These are phyloP conservation scores for Acanthis flammea DNA, from an alignment of 2,797 vertebrate species.

Conservation along the genomic window DNA sequence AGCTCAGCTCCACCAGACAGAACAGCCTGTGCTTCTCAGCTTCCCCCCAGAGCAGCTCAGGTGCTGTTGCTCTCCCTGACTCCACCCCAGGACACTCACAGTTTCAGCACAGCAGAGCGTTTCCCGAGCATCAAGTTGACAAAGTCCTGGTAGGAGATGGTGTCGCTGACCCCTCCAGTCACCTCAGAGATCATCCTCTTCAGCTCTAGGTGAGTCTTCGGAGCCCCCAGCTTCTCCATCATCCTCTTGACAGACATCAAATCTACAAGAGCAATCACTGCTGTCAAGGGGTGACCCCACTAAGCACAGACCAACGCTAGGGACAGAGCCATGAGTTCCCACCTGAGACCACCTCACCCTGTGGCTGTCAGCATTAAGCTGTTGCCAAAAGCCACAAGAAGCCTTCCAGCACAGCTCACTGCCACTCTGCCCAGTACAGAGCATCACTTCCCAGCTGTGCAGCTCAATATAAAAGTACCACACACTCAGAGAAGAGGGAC, in stretches of 20 bases:
- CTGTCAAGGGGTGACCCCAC: neutral
- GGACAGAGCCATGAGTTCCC: neutral
- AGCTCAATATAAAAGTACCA: neutral
- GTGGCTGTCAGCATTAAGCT: neutral
- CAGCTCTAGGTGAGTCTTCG: constrained; percentile 95
- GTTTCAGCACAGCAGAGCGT: constrained; percentile 91
- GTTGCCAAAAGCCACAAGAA: neutral
- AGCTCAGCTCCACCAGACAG: neutral
- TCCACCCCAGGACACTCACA: constrained; percentile 81
- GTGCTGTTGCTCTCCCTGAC: neutral
- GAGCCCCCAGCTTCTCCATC: constrained; percentile 98
- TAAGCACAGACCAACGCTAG: neutral
- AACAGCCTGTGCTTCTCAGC: neutral
- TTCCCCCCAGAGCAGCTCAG: neutral
- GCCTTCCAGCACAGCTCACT: neutral
- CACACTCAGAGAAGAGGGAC: neutral
- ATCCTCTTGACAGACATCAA: constrained; percentile 96
- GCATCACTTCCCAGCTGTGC: neutral
- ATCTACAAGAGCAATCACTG: constrained; percentile 71
- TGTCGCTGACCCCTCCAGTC: constrained; percentile 88
- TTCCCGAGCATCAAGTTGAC: constrained; percentile 98
- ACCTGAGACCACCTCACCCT: neutral
- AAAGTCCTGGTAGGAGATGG: constrained; percentile 95
- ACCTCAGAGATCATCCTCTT: constrained; percentile 98
- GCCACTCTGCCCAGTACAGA: neutral